Evolutionary conservation across 2,888 invertebrate species (phyloP).

Genomic region (Pharmacophagus antenor): DNA sequence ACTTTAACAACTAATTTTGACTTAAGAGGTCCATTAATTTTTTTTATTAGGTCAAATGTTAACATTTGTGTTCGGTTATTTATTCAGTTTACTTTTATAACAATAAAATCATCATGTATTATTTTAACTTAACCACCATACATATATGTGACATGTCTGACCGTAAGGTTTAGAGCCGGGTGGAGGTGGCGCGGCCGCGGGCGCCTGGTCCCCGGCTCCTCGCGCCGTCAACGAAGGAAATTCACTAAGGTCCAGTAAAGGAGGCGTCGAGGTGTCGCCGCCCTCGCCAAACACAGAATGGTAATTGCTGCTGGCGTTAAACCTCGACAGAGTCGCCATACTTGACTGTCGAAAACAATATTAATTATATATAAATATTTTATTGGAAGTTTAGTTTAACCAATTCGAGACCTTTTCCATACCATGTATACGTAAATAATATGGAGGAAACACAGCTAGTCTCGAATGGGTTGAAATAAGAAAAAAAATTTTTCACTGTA

Average conservation of each 20-base stretch:
- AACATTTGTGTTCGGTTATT: background rate
- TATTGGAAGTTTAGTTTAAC: background rate
- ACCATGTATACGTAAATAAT: too few species aligned
- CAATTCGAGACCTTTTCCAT: background rate
- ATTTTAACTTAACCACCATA: background rate
- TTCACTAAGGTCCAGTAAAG: conserved; percentile 94
- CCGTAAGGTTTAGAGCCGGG: conserved; percentile 96
- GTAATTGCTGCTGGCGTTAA: conserved; percentile 85
- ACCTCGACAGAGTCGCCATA: conserved; percentile 83
- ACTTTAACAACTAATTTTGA: too few species aligned
- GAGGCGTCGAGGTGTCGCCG: conserved; percentile 89
- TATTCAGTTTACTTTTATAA: conserved; percentile 31
- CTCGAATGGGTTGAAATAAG: too few species aligned
- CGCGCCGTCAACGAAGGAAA: conserved; percentile 95
- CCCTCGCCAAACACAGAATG: conserved; percentile 91
- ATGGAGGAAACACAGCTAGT: too few species aligned
- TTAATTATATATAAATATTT: background rate
- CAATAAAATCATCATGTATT: too few species aligned
- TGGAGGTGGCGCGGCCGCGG: conserved; percentile 91
- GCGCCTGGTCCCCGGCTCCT: conserved; percentile 88
- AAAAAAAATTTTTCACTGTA: too few species aligned
- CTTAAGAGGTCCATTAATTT: too few species aligned
- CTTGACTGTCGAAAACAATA: conserved; percentile 68
- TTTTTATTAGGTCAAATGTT: too few species aligned
- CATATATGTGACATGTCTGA: conserved; percentile 58